These are phyloP conservation scores for Philopedon plagiatum DNA, from an alignment of 2,888 invertebrate genomes.

Conservation along the genomic window DNA sequence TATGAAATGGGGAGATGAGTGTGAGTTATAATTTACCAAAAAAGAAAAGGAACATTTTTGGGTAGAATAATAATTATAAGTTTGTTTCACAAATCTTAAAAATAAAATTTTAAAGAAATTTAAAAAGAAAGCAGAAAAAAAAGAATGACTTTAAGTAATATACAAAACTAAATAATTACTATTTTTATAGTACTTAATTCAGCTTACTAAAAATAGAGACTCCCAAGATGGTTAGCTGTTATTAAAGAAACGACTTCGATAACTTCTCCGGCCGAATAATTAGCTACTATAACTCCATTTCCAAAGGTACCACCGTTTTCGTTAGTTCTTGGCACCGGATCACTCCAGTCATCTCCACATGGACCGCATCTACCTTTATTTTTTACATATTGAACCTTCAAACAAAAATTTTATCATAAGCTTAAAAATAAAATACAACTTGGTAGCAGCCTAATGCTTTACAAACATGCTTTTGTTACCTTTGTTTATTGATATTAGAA, in stretches of 20 bases:
- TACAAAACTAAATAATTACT: too few relatives aligned
- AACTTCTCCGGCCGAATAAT: conserved; percentile 62
- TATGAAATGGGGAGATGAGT: too few relatives aligned
- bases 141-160: too few relatives aligned
- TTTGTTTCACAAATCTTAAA: too few relatives aligned
- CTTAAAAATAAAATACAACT: background rate
- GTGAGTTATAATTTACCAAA: too few relatives aligned
- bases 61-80: too few relatives aligned
- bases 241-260: conserved; percentile 62
- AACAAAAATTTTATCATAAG: background rate
- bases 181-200: background rate
- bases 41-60: too few relatives aligned
- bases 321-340: conserved; percentile 65
- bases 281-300: conserved; percentile 65
- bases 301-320: conserved; percentile 69
- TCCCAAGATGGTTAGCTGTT: conserved; percentile 67
- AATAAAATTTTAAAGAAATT: too few relatives aligned
- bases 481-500: too few relatives aligned
- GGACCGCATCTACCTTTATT: conserved; percentile 64
- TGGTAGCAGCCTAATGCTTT: background rate
- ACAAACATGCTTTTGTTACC: too few relatives aligned
- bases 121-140: too few relatives aligned
- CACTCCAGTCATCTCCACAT: conserved; percentile 65
- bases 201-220: conserved; percentile 59
- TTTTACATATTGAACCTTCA: conserved; percentile 52